Evolutionary conservation across 2,797 vertebrate genomes (phyloP), one percentile per base, ranked within the genome.

Genomic region (Toxotes lorentzi): DNA sequence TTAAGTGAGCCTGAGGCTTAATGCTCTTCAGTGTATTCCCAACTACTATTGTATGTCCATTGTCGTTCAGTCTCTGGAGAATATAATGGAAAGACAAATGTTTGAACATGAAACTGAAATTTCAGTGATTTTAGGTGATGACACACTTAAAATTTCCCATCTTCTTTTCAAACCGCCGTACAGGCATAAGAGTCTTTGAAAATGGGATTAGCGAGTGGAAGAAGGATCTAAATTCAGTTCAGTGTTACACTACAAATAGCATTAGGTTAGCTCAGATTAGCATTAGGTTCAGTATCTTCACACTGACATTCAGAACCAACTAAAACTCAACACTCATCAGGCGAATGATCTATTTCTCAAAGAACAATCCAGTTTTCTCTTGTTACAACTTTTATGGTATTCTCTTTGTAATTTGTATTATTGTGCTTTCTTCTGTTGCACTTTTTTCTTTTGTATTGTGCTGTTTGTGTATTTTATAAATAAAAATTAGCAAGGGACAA

Each of bases 1-100:
- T 83, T 78, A 86, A 77, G 66, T 61, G 9, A 76, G 78, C 48
- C 88, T 3, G 59, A 74, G 79, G 83, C 56, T 79, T 69, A 79
- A 48, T 30, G 63, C 60, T 54, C 76, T 69, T 43, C 70, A 68
- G 35, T 51, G 66, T 70, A 4, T 56, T 81, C 60, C 70, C 71
- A 23, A 57, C 79, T 54, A 66, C 12, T 41, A 64, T 23, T 40
- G 57, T 70, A 9, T 7, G 4, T 67, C 43, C 48, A 45, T 60
- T 43, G 5, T 59, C 7, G 21, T 23, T 21, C 68, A 43, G 82
- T 69, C 34, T 70, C 7, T n/a, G 43, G n/a, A 78, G 35, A 69
- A 62, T 61, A 32, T 86, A 27, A 32, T 48, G 40, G n/a, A 73
- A 53, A 11, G 24, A 58, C 35, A 63, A 27, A 53, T 57, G 61